These are phyloP conservation scores for Lycocerus yunnanus DNA, from an alignment of 2,888 invertebrate genomes.

Conservation along the genomic window DNA sequence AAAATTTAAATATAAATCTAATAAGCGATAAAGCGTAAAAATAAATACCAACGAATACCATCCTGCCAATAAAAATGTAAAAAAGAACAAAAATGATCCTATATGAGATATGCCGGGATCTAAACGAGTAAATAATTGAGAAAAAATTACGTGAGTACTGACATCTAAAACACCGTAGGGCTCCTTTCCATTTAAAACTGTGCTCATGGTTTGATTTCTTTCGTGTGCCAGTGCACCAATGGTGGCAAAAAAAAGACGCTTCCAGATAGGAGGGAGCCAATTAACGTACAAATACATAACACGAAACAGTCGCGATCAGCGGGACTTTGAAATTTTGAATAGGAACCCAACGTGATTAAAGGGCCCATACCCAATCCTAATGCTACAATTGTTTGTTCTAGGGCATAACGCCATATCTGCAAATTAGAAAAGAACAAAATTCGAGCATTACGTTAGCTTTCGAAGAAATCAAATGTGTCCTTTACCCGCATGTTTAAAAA, in stretches of 20 bases:
- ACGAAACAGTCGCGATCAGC: conserved; percentile 27
- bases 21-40: not conserved
- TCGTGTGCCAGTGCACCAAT: conserved; percentile 30
- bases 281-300: conserved; percentile 18
- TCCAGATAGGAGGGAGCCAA: conserved; percentile 26
- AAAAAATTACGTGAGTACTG: conserved; percentile 16
- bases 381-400: conserved; percentile 32
- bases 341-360: conserved; percentile 33
- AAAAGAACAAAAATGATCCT: conserved; percentile 10
- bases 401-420: conserved; percentile 32
- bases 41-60: conserved; percentile 24
- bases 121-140: conserved; percentile 23
- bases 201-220: conserved; percentile 16
- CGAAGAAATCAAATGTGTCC: not conserved
- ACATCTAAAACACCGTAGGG: conserved; percentile 11
- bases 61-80: conserved; percentile 18
- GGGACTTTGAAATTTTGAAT: conserved; percentile 30
- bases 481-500: conserved; percentile 10
- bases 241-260: conserved; percentile 24
- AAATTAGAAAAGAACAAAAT: too few species aligned
- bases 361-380: conserved; percentile 38
- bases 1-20: not conserved
- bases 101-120: not conserved
- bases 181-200: conserved; percentile 7
- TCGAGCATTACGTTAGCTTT: too few species aligned